Conservation (phyloP, 2,113 vertebrate genomes). For the Stegostoma tigrinum region DNA sequence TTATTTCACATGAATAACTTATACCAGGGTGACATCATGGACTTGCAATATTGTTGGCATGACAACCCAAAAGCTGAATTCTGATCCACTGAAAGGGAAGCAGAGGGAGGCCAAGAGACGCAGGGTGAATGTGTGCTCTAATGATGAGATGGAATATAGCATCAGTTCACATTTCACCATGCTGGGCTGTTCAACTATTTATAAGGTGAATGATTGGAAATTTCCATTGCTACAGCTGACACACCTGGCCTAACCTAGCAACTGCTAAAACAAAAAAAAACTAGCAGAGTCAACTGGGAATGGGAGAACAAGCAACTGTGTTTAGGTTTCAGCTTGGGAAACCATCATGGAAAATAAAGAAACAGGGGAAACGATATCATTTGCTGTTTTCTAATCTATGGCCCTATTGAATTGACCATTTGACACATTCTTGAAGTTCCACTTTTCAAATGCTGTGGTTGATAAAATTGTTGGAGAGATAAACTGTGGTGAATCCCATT, state of each 20-base stretch:
- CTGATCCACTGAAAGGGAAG: conserved; percentile 49
- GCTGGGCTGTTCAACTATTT: conserved; percentile 63
- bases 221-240: conserved; percentile 63
- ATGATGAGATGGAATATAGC: conserved; percentile 68
- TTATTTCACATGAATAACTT: conserved; percentile 58
- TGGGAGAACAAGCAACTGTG: not conserved
- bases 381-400: not conserved
- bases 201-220: conserved; percentile 61
- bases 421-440: not conserved
- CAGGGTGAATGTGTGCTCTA: conserved; percentile 43
- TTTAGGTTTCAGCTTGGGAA: not conserved
- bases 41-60: conserved; percentile 63
- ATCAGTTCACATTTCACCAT: conserved; percentile 63
- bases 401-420: not conserved
- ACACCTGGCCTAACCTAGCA: conserved; percentile 55
- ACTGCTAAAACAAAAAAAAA: conserved; percentile 46
- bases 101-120: not conserved
- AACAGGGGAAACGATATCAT: not conserved
- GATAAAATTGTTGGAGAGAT: not conserved
- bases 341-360: conserved; percentile 18
- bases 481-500: not conserved
- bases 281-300: conserved; percentile 39
- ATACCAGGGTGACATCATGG: conserved; percentile 55
- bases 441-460: not conserved
- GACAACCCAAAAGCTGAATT: conserved; percentile 49